Evolutionary conservation across 1,140 invertebrate species (phyloP), one percentile per base, ranked within the genome.

Genomic region (Aradophagus sp.): DNA sequence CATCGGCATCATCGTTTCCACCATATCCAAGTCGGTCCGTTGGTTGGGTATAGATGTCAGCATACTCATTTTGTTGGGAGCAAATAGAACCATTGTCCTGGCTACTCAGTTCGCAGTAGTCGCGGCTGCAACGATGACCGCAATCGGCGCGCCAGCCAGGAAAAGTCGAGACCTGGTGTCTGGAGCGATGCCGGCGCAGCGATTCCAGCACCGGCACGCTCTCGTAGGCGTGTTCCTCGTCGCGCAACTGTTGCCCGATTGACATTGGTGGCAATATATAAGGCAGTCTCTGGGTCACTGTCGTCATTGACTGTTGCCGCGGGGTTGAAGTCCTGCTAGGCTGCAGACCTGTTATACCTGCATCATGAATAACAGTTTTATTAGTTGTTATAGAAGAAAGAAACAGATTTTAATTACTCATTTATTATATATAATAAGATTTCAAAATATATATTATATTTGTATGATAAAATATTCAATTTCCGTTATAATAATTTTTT

Each of bases 191-290:
- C 14, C 76, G 79, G n/a, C 81, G 83, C 14, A 84, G 26, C 0
- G 80, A 86, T 5, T 87, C 86, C 7, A 89, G 74, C 7, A 89
- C 88, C 5, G 88, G 88, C 6, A 89, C 87, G 17, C 84, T 88
- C 53, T 89, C 88, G 81, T 89, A 89, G 0, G 88, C 86, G 48
- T 85, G 83, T 27, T 81, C 79, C 44, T 84, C 80, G 17, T 74
- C 48, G 34, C 78, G 52, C 7, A 73, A 53, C 1, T 74, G 67
- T 12, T 83, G 77, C 14, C 79, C 75, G 11, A 82, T 81, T 19
- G 87, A 83, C 47, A 85, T 82, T 38, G 85, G 82, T 2, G 86
- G 82, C 47, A 88, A 74, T 36, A 82, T 84, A 56, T 87, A 87
- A 45, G 87, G 87, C 61, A 88, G 77, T 71, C 86, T 79, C 75